These are phyloP conservation scores for Ochotona princeps DNA, from an alignment of 2,113 vertebrate species.

Conservation along the genomic window DNA sequence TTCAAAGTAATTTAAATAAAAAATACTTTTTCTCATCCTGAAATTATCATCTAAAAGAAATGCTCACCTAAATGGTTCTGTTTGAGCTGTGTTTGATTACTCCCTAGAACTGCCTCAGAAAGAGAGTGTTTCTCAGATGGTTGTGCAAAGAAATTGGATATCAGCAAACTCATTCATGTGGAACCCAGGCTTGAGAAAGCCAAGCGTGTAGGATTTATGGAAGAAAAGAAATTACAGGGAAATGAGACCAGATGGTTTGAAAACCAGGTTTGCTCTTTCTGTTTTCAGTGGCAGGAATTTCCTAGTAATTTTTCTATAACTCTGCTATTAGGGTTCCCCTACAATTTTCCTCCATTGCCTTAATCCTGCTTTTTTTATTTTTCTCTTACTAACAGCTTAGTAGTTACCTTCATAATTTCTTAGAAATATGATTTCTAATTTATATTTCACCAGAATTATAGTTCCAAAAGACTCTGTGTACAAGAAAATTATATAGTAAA, in stretches of 20 bases:
- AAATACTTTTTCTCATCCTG: slow-evolving; percentile 28
- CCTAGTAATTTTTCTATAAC: background rate
- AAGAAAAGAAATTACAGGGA: background rate
- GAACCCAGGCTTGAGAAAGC: background rate
- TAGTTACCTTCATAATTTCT: background rate
- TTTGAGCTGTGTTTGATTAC: background rate
- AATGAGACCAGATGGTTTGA: background rate
- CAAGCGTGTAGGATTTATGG: background rate
- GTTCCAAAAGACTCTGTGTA: background rate
- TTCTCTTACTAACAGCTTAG: background rate
- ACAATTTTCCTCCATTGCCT: background rate
- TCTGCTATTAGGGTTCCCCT: background rate
- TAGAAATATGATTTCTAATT: slow-evolving; percentile 1
- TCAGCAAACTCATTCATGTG: background rate
- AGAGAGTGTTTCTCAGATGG: background rate
- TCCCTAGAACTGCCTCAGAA: slow-evolving; percentile 1
- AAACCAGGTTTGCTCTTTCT: background rate
- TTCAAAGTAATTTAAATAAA: slow-evolving; percentile 30
- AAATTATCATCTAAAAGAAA: slow-evolving; percentile 36
- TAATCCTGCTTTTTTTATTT: background rate
- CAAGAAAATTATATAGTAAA: background rate
- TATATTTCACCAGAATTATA: background rate
- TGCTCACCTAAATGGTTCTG: background rate
- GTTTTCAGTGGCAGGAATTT: background rate
- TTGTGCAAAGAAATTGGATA: background rate